phyloP scores from a whole-genome alignment of 2,888 invertebrate species.

The Latrodectus hesperus region DNA sequence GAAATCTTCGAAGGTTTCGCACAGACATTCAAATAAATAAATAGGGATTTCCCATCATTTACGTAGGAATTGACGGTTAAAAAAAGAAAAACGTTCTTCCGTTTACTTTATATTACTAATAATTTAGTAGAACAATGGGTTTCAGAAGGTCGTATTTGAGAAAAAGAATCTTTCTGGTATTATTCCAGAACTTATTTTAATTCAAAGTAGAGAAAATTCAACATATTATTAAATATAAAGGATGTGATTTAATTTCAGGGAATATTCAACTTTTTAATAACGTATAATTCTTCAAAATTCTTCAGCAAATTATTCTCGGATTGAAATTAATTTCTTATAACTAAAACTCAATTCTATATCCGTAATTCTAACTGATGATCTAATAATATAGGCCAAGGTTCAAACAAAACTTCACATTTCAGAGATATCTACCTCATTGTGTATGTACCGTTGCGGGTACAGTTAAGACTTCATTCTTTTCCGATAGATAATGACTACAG shows the following conservation, averaged over 20 bases:
- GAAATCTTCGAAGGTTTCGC: neutral
- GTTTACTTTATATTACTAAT: neutral
- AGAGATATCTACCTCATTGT: neutral
- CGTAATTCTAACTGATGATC: neutral
- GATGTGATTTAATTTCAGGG: neutral
- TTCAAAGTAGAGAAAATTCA: neutral
- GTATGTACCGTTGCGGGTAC: neutral
- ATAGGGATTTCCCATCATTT: neutral
- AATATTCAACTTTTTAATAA: neutral
- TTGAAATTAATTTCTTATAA: neutral
- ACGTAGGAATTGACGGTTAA: neutral
- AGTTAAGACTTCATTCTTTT: neutral
- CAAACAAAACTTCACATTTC: neutral
- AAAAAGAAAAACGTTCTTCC: neutral
- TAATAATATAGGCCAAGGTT: slow-evolving; percentile 1
- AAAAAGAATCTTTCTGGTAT: neutral
- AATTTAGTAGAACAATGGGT: neutral
- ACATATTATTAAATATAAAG: neutral
- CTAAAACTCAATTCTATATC: neutral
- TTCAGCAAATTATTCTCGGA: neutral
- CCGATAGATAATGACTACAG: neutral
- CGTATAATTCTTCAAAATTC: neutral
- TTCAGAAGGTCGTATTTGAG: neutral
- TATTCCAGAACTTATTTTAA: neutral
- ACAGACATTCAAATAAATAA: neutral